Base-by-base conservation (phyloP, 2,888 invertebrate genomes). In the Cetonia aurata region DNA sequence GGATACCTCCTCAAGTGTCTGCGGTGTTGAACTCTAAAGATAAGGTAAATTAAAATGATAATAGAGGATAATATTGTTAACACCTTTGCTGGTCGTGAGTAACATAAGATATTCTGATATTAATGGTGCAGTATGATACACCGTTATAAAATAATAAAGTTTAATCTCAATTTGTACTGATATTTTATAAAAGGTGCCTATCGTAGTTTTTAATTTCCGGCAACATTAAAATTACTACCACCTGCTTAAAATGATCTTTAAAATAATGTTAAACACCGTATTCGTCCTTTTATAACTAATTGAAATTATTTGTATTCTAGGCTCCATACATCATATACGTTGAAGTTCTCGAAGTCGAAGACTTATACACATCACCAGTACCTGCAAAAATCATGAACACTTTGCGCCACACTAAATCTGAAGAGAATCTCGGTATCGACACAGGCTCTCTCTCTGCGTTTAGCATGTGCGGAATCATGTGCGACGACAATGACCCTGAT, bases 21-120 rank as follows among this genome's bases (percentile, higher is more conserved):
- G 98, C 98, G 65, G 98, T 99, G 67, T 91, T 99, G 75, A 99
- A 99, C 86, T 98, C 98, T 77, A 99, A 99, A 87, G 97, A 98
- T 84, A 97, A 96, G 90, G 93, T 92, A 82, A 48, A 33, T 57
- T 50, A 25, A 10, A 19, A 41, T 10, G 12, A 19, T 50, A 19
- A 48, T 19, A 12, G n/a, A 9, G 10, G 15, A 12, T 46, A 15
- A 25, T 12, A 17, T 42, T 62, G 15, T 62, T 44, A 25, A 48
- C 6, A 31, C 8, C 15, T 48, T 13, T 50, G 15, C 50, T 15
- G 25, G 25, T 25, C 4, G 8, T 37, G 37, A 3, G 37, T 37
- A 48, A 9, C 52, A 25, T 17, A 37, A n/a, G n/a, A 9, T 12
- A 19, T 25, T 52, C 13, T 48, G 48, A 13, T 48, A 15, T 17